Percentiles rank a stretch among this genome's conserved stretches.
Conservation (phyloP, 2,797 vertebrate genomes). For the Parotocinclus haroldoi region DNA sequence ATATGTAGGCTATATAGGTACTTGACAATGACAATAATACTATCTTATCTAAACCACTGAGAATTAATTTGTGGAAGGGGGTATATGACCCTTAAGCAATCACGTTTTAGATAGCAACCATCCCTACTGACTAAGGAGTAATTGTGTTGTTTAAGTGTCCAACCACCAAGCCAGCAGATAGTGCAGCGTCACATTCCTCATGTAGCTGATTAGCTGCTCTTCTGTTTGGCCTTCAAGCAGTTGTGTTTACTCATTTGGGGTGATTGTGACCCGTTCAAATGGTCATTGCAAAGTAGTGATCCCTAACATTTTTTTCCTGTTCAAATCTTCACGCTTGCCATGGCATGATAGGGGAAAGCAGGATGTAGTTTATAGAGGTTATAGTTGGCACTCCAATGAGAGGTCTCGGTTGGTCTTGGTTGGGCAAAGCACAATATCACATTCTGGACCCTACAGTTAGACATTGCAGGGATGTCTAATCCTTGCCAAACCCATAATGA, state of each 20-base stretch:
- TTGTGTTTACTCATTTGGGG: slow-evolving; percentile 52
- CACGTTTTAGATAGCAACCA: no score
- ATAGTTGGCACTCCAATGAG: slow-evolving; percentile 34
- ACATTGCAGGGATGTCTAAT: not conserved
- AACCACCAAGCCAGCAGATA: slow-evolving; percentile 51
- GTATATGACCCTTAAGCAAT: no score
- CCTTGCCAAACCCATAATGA: not conserved
- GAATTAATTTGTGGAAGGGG: no score
- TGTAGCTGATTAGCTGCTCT: slow-evolving; percentile 61
- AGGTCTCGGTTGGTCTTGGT: not conserved
- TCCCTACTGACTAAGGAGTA: slow-evolving; percentile 39
- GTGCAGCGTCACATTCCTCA: slow-evolving; percentile 73
- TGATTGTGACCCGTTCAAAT: slow-evolving; percentile 56
- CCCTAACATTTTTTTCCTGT: slow-evolving; percentile 63
- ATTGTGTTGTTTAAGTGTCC: slow-evolving; percentile 50
- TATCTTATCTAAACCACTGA: no score
- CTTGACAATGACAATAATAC: no score
- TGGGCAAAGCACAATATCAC: not conserved
- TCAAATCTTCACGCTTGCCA: slow-evolving; percentile 65
- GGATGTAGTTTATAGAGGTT: not conserved
- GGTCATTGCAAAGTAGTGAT: slow-evolving; percentile 40
- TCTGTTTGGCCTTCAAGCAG: slow-evolving; percentile 73
- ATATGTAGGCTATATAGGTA: no score
- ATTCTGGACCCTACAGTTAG: not conserved
- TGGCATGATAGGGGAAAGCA: slow-evolving; percentile 3